Percentiles rank a stretch among this genome's conserved stretches.
phyloP scores from a whole-genome alignment of 2,113 vertebrate genomes.

The Peromyscus maniculatus region DNA sequence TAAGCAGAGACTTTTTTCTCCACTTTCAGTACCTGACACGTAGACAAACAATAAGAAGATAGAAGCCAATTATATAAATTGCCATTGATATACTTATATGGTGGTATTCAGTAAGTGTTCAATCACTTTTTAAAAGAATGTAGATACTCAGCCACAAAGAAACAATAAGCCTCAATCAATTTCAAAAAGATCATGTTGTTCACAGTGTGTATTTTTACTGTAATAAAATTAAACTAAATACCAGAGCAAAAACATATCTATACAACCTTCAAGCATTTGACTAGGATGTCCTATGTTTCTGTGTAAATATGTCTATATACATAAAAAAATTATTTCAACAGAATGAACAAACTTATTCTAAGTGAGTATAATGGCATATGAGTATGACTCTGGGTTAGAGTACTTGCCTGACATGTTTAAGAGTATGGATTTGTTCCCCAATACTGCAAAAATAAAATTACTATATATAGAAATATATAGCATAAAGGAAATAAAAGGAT shows the following conservation, averaged over 20 bases:
- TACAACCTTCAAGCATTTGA: background rate
- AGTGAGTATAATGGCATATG: background rate
- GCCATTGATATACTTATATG: background rate
- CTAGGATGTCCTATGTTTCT: background rate
- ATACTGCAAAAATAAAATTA: background rate
- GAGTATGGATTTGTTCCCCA: background rate
- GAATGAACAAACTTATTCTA: background rate
- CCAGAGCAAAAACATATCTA: background rate
- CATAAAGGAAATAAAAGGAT: background rate
- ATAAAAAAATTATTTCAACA: background rate
- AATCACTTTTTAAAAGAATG: background rate
- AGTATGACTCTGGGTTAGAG: background rate
- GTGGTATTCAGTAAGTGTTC: background rate
- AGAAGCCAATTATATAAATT: background rate
- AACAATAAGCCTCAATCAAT: background rate
- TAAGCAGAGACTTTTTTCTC: too few species aligned
- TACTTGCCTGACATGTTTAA: background rate
- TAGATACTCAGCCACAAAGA: background rate
- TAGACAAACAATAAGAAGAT: background rate
- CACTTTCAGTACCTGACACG: background rate
- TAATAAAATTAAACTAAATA: background rate
- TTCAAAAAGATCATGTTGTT: background rate
- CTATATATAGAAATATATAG: background rate
- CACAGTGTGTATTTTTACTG: background rate
- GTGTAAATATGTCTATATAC: background rate